These are phyloP conservation scores for Malacoraja senta DNA, from an alignment of 2,797 vertebrate species.

Conservation along the genomic window DNA sequence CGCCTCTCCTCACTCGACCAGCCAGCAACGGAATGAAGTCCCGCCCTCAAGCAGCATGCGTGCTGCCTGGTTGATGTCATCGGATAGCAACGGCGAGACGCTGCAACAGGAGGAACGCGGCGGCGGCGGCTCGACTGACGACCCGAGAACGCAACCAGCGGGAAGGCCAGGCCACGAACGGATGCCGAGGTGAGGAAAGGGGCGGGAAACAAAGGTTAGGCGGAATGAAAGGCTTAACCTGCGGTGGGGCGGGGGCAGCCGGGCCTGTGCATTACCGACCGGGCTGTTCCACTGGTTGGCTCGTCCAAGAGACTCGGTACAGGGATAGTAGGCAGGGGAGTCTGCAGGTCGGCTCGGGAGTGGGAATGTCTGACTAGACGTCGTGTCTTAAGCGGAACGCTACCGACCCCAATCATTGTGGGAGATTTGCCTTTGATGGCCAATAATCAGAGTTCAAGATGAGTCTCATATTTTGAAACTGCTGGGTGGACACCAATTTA, in stretches of 20 bases:
- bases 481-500: too few relatives aligned
- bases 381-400: too few relatives aligned
- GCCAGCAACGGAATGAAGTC: not conserved
- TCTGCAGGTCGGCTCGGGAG: too few relatives aligned
- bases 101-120: not conserved
- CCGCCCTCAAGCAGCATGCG: not conserved
- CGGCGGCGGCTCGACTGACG: too few relatives aligned
- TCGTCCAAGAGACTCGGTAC: not conserved
- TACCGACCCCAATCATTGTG: too few relatives aligned
- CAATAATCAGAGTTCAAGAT: too few relatives aligned
- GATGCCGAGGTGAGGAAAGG: not conserved
- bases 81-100: slow-evolving; percentile 30
- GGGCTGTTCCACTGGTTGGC: not conserved
- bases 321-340: not conserved
- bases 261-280: not conserved
- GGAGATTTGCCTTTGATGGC: too few relatives aligned
- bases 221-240: not conserved
- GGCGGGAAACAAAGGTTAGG: not conserved
- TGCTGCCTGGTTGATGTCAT: not conserved
- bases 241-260: not conserved
- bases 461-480: too few relatives aligned
- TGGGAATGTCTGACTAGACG: too few relatives aligned
- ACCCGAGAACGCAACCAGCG: too few relatives aligned
- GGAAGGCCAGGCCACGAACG: not conserved
- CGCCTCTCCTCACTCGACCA: not conserved